Evolutionary conservation across 2,797 vertebrate genomes (phyloP), one percentile per base, ranked within the genome.

Genomic region (Rhinophrynus dorsalis): DNA sequence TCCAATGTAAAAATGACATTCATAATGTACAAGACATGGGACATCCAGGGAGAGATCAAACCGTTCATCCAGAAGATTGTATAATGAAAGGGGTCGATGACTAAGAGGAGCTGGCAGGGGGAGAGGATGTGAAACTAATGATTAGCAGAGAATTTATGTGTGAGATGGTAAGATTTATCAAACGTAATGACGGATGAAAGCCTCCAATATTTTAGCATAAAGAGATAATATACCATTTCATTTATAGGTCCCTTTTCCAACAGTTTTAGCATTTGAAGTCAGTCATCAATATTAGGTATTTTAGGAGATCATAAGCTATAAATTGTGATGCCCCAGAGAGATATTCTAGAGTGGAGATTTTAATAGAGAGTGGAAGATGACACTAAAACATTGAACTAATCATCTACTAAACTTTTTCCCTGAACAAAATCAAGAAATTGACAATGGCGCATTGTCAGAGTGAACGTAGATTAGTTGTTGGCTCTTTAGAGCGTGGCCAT

Each of bases 81-180:
- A 42, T 73, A 73, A 73, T 73, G 69, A 73, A 73, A 66, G 69
- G 62, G 69, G 69, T 66, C 55, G 69, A 60, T 37, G 55, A 59
- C 59, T 24, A 65, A 35, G 47, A 33, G 3, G 47, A 66, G 62
- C 10, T 47, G 32, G 69, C 54, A 6, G 26, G 54, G n/a, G 55
- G 60, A 63, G 59, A 24, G 30, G 48, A 24, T 15, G 18, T 29
- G 37, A 66, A 57, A 38, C 20, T 37, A 66, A 59, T 66, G 50
- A 59, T 73, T 73, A 52, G 69, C n/a, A 10, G 7, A 52, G 38
- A 65, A 73, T 73, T 73, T 73, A 73, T 73, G 69, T 52, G 35
- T n/a, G 69, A 73, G 55, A 59, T 57, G 54, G 69, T 59, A 73
- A 73, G 61, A 73, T 73, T 73, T 73, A 73, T 73, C 70, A 73